Evolutionary conservation across 2,113 vertebrate genomes (phyloP), one percentile per base, ranked within the genome.

Genomic region (Pelusios castaneus): DNA sequence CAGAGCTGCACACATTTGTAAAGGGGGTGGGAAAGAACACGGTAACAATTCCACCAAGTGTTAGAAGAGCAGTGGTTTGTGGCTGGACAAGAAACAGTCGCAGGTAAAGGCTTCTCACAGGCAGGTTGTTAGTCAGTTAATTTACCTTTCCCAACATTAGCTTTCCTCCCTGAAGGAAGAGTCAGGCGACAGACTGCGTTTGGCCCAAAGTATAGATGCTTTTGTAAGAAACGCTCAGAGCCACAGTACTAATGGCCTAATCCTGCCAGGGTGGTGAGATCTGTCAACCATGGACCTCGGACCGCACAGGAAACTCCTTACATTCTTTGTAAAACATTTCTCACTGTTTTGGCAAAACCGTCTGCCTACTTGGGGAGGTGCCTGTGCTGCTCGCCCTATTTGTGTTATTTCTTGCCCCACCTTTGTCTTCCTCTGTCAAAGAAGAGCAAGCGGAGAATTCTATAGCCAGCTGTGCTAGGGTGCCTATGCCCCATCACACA

Each of bases 261-360:
- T 76, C 76, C 94, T 55, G 43, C 84, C 94, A 84, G 81, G 82
- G n/a, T 76, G 88, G 91, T 25, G 79, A 85, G 93, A 38, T 19
- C 88, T 89, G 58, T 70, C 67, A 47, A 29, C 58, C 24, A 41
- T 4, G 80, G 54, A 51, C 81, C 47, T 89, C 43, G 2, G 8
- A 5, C 55, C 87, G 55, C 89, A n/a, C n/a, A 88, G 47, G 60
- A 93, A 93, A 83, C 51, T 45, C 82, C 75, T 79, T 31, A 79
- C 47, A 75, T 63, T 93, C 85, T 79, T 90, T 86, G 55, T 88
- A 94, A 96, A 96, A 79, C 12, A 60, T 82, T 94, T 89, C 60
- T 80, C n/a, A 89, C 60, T 91, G 29, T 52, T 45, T 13, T 82
- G 80, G 54, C 77, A 85, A 92, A 95, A 85, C n/a, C 84, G 49